Percentiles rank a stretch among this genome's conserved stretches.
Conservation (phyloP, 2,797 vertebrate species). For the Parauchenoglanis ngamensis region DNA sequence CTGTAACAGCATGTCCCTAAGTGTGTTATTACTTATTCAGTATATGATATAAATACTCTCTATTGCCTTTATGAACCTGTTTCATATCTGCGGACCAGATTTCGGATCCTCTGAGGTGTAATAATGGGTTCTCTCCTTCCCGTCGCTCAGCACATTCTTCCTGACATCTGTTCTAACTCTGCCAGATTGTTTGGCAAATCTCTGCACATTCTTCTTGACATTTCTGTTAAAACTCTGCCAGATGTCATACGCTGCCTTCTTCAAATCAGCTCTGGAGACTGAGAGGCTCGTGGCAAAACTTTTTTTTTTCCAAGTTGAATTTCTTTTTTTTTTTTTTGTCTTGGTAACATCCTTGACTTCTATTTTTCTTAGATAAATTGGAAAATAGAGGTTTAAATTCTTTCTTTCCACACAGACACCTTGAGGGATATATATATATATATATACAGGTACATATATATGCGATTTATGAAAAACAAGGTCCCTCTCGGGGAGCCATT, state of each 20-base stretch:
- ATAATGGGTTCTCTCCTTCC: background rate
- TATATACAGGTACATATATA: too few relatives aligned
- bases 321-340: background rate
- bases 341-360: background rate
- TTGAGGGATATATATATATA: background rate
- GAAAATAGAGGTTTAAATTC: background rate
- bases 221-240: slow-evolving; percentile 9
- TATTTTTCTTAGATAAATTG: background rate
- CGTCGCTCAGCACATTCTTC: background rate
- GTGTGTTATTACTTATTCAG: background rate
- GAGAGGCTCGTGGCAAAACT: background rate
- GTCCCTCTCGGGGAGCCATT: background rate
- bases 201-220: background rate
- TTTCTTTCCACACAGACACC: background rate
- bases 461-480: background rate
- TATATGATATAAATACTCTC: background rate
- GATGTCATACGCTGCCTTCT: background rate
- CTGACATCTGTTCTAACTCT: background rate
- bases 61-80: background rate
- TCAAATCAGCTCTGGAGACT: background rate
- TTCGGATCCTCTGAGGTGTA: background rate
- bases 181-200: background rate
- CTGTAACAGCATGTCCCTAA: background rate
- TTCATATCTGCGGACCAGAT: background rate
- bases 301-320: background rate